Percentiles rank a stretch among this genome's conserved stretches.
These are phyloP conservation scores for Odiellus spinosus DNA, from an alignment of 2,888 invertebrate species.

Conservation along the genomic window DNA sequence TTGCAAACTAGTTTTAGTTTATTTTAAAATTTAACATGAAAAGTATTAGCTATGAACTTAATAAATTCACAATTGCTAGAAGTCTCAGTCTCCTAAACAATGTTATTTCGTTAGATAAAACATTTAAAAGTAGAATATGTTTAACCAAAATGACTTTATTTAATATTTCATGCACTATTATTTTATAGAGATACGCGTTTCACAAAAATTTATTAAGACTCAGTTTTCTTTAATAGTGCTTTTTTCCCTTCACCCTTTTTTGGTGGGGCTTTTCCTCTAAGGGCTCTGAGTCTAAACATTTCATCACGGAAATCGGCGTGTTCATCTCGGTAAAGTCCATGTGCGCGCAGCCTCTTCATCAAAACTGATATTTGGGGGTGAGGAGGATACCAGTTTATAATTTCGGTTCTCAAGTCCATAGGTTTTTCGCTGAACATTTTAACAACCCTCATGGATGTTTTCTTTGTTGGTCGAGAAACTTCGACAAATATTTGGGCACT, in stretches of 20 bases:
- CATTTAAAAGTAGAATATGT: too few relatives aligned
- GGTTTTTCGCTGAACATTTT: slow-evolving; percentile 60
- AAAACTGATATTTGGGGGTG: slow-evolving; percentile 57
- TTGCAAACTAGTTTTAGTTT: too few relatives aligned
- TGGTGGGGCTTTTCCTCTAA: slow-evolving; percentile 56
- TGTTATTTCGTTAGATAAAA: too few relatives aligned
- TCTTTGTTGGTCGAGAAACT: slow-evolving; percentile 55
- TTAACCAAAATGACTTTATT: too few relatives aligned
- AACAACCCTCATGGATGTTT: slow-evolving; percentile 63
- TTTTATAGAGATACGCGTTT: too few relatives aligned
- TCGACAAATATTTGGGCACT: slow-evolving; percentile 80
- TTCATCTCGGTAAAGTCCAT: slow-evolving; percentile 69
- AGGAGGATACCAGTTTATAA: slow-evolving; percentile 70
- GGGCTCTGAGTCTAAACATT: slow-evolving; percentile 53
- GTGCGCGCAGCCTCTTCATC: slow-evolving; percentile 52
- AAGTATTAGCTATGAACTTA: too few relatives aligned
- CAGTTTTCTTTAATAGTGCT: slow-evolving; percentile 3
- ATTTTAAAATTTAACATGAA: too few relatives aligned
- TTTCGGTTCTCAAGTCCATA: slow-evolving; percentile 49
- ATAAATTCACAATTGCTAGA: too few relatives aligned
- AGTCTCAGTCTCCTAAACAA: too few relatives aligned
- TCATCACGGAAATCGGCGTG: slow-evolving; percentile 79
- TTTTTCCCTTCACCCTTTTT: slow-evolving; percentile 26
- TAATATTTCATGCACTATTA: too few relatives aligned
- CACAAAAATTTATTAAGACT: too few relatives aligned